Conservation (phyloP, 2,888 invertebrate genomes). For the Ochlodes sylvanus region DNA sequence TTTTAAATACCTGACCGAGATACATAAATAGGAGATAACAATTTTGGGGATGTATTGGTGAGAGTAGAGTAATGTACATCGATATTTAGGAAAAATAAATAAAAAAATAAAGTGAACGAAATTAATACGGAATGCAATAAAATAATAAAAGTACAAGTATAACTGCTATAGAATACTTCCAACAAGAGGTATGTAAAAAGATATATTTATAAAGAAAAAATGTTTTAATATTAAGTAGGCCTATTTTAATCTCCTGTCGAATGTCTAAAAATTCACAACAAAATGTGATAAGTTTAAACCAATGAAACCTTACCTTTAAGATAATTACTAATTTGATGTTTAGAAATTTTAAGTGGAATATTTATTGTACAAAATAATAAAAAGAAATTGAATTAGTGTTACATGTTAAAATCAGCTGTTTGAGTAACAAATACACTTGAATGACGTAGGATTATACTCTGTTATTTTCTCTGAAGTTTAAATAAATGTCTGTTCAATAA, state of each 20-base stretch:
- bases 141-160: not conserved
- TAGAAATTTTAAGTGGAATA: constrained; percentile 2
- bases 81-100: too few species aligned
- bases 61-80: too few species aligned
- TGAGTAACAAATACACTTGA: constrained; percentile 36
- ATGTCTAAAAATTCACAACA: constrained; percentile 25
- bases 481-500: constrained; percentile 82
- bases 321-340: constrained; percentile 10
- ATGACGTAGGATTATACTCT: constrained; percentile 63
- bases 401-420: constrained; percentile 25
- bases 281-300: constrained; percentile 22
- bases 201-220: constrained; percentile 3
- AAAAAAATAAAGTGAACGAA: too few species aligned
- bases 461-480: constrained; percentile 80
- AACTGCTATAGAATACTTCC: not conserved
- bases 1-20: too few species aligned
- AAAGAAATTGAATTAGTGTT: constrained; percentile 6
- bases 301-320: not conserved
- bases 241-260: constrained; percentile 21
- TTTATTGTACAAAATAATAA: constrained; percentile 24
- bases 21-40: too few species aligned
- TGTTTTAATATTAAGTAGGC: constrained; percentile 14
- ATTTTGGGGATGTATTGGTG: too few species aligned
- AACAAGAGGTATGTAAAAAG: constrained; percentile 7
- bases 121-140: not conserved